These are phyloP conservation scores for Bedellia somnulentella DNA, from an alignment of 2,888 invertebrate genomes.

Conservation along the genomic window DNA sequence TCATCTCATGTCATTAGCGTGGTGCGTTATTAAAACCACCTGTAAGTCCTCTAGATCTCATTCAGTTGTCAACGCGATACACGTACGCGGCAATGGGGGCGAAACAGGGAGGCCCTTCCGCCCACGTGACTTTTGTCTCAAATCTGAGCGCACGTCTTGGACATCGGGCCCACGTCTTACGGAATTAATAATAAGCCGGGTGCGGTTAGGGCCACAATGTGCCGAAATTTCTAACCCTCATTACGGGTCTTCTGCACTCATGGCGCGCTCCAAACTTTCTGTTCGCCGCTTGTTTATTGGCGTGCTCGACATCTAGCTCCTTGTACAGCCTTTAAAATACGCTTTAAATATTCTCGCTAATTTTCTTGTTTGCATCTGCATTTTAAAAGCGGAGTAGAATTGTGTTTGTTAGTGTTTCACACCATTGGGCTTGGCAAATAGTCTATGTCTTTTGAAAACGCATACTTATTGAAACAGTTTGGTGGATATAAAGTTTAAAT, in stretches of 20 bases:
- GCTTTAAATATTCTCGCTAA: too few species aligned
- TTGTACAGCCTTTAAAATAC: conserved; percentile 48
- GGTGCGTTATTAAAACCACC: conserved; percentile 60
- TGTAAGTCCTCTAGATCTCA: conserved; percentile 45
- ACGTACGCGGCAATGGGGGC: conserved; percentile 38
- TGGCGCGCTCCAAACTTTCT: conserved; percentile 45
- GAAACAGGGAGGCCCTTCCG: conserved; percentile 39
- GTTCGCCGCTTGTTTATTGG: conserved; percentile 50
- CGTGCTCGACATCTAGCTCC: conserved; percentile 45
- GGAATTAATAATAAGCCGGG: conserved; percentile 63
- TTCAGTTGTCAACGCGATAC: conserved; percentile 38
- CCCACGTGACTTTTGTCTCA: conserved; percentile 57
- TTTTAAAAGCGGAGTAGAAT: too few species aligned
- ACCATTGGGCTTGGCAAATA: too few species aligned
- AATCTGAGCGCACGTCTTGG: conserved; percentile 61
- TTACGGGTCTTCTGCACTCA: conserved; percentile 55
- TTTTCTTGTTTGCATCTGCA: too few species aligned
- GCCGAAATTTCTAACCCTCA: conserved; percentile 59
- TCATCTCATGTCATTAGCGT: conserved; percentile 57
- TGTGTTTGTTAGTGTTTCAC: too few species aligned
- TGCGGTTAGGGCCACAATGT: conserved; percentile 56
- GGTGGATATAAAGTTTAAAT: too few species aligned
- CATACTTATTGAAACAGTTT: too few species aligned
- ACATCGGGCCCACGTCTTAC: conserved; percentile 63
- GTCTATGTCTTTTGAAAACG: too few species aligned